A percentile compares a stretch with the other conserved stretches of the same genome.
These are phyloP conservation scores for Meleagris gallopavo DNA, from an alignment of 2,113 vertebrate species.

Conservation along the genomic window DNA sequence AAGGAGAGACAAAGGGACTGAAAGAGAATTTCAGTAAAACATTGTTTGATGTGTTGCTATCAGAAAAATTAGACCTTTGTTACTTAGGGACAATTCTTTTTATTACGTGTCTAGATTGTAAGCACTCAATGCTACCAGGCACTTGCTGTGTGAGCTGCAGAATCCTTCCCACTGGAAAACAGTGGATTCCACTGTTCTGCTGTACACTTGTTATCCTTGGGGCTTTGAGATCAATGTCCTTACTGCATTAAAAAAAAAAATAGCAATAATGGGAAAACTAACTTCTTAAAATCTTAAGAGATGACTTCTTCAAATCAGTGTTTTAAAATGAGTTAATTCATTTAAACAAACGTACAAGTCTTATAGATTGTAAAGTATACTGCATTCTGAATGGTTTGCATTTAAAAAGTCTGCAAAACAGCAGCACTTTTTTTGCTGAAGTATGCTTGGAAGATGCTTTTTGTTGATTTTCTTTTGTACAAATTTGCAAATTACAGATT, in stretches of 20 bases:
- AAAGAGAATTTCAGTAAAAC: background rate
- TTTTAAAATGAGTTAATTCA: background rate
- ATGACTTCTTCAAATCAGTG: background rate
- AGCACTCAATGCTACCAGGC: background rate
- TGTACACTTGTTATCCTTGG: background rate
- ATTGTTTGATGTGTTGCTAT: background rate
- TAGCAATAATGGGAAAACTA: background rate
- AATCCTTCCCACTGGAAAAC: background rate
- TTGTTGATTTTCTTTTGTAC: background rate
- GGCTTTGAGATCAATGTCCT: rapidly evolving
- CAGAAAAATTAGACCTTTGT: background rate
- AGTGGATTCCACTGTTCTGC: background rate
- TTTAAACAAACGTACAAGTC: background rate
- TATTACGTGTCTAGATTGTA: background rate
- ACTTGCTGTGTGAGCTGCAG: background rate
- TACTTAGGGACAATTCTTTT: background rate
- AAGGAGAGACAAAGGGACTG: background rate
- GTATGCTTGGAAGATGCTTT: rapidly evolving
- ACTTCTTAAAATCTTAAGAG: background rate
- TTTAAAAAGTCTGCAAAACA: background rate
- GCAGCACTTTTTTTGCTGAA: background rate
- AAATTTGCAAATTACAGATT: background rate
- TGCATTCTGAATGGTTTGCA: background rate
- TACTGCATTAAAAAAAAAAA: background rate
- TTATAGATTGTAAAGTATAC: background rate